A percentile compares a stretch with the other conserved stretches of the same genome.
Evolutionary conservation across 2,797 vertebrate genomes (phyloP).

Genomic region (Cetoscarus ocellatus): DNA sequence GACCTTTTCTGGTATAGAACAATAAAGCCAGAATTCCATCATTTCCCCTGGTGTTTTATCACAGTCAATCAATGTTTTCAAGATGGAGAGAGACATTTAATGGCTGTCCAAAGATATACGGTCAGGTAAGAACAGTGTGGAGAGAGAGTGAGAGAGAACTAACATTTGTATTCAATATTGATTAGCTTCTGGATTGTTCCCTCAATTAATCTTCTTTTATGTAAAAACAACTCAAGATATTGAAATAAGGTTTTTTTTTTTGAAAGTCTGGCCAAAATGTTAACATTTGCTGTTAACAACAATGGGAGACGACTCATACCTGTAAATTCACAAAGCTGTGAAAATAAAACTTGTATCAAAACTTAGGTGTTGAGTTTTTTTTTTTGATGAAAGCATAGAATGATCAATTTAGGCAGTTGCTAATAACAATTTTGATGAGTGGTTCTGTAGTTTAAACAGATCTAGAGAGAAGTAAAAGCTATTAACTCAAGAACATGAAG

Average conservation of each 20-base stretch:
- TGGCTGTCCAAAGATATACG: neutral
- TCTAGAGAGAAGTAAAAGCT: too few species aligned
- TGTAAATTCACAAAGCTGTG: neutral
- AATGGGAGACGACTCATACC: neutral
- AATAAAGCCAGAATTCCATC: slow-evolving; percentile 13
- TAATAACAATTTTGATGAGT: too few species aligned
- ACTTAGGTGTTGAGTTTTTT: too few species aligned
- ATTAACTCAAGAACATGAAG: too few species aligned
- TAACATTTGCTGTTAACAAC: neutral
- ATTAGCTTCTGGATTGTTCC: neutral
- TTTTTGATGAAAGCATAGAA: too few species aligned
- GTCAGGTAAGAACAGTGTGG: neutral
- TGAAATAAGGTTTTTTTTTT: neutral
- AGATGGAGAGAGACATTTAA: neutral
- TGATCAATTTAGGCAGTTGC: too few species aligned
- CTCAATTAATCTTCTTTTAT: neutral
- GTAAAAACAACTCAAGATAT: neutral
- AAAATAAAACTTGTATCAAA: too few species aligned
- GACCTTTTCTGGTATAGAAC: neutral
- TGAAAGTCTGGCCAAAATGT: neutral
- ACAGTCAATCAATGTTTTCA: neutral
- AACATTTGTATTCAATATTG: neutral
- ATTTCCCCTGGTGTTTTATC: neutral
- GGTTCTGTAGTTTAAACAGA: too few species aligned
- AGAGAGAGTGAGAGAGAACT: neutral